Percentiles rank a stretch among this genome's conserved stretches.
phyloP scores from a whole-genome alignment of 2,797 vertebrate species.

The Scolopax bukidnonensis region DNA sequence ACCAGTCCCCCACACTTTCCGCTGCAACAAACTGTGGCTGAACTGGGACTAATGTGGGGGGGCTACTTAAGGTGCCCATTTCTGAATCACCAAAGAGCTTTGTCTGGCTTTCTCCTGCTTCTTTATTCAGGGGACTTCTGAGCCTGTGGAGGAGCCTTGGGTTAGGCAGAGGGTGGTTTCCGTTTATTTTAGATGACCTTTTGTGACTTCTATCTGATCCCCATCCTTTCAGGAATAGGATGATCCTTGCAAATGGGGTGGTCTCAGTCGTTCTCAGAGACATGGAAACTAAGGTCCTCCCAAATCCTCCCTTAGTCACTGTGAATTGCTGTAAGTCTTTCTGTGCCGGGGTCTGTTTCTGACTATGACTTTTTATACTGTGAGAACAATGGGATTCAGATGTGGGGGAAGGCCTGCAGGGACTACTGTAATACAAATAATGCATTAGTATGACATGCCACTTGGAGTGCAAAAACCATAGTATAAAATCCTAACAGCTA shows the following conservation, averaged over 20 bases:
- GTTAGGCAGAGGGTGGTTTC: background rate
- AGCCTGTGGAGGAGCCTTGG: background rate
- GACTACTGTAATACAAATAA: slow-evolving; percentile 25
- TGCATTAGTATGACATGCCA: background rate
- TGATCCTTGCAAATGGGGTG: background rate
- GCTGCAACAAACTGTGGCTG: background rate
- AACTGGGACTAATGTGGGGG: rapidly evolving
- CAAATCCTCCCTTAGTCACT: background rate
- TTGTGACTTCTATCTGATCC: background rate
- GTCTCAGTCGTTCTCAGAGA: background rate
- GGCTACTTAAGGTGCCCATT: background rate
- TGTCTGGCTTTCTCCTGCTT: background rate
- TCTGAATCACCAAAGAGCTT: background rate
- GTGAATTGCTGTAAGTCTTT: background rate
- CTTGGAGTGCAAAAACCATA: slow-evolving; percentile 36
- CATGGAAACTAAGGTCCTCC: background rate
- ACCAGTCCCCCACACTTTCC: background rate
- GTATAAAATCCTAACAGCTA: slow-evolving; percentile 4
- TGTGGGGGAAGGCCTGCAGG: background rate
- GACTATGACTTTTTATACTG: background rate
- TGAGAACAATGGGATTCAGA: slow-evolving; percentile 37
- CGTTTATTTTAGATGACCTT: background rate
- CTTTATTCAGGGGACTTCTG: background rate
- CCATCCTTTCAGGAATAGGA: background rate
- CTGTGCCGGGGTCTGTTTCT: background rate